Base-by-base conservation (phyloP, 1,140 invertebrate species). In the Drusus annulatus region DNA sequence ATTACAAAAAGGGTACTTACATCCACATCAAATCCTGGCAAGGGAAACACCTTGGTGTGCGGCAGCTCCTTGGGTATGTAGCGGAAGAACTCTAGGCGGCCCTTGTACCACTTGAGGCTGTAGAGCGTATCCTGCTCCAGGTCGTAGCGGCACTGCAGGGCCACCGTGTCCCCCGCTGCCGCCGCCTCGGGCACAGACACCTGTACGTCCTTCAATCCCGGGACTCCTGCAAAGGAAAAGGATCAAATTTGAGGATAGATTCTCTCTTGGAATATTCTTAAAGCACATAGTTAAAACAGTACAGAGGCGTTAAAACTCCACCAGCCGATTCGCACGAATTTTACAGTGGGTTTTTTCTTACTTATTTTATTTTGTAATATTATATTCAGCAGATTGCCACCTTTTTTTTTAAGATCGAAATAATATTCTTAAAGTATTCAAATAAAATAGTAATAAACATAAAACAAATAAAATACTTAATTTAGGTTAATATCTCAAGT, bases 91-190 rank as follows among this genome's bases (percentile, higher is more conserved):
- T 95, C 92, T 84, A 92, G 89, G 50, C 92, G 87, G 10, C 94
- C 93, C 82, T 94, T 93, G 88, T 96, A 96, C 94, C 95, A 96
- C 88, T 96, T 96, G 78, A 96, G 93, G 31, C 94, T 94, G 87
- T 96, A 96, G 16, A 96, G 88, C 10, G 91, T 90, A 79, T 90
- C 89, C 8, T 87, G 86, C 84, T 95, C 93, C 21, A 95, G 88
- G 73, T 95, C 93, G 89, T 95, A 96, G 82, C 93, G 90, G 85
- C 95, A 45, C 36, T 45, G 36, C 36, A 45, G 36, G 0, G 36
- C 1, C 13, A 45, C 36, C 10, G 36, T 45, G 84, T 94, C 93
- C 1, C 94, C 94, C 5, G 92, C 90, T 83, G 90, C 89, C 19
- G 93, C 93, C 50, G 93, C 92, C 63, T 91, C 88, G 5, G 94